Evolutionary conservation across 2,797 vertebrate species (phyloP).

Genomic region (Karalla daura): DNA sequence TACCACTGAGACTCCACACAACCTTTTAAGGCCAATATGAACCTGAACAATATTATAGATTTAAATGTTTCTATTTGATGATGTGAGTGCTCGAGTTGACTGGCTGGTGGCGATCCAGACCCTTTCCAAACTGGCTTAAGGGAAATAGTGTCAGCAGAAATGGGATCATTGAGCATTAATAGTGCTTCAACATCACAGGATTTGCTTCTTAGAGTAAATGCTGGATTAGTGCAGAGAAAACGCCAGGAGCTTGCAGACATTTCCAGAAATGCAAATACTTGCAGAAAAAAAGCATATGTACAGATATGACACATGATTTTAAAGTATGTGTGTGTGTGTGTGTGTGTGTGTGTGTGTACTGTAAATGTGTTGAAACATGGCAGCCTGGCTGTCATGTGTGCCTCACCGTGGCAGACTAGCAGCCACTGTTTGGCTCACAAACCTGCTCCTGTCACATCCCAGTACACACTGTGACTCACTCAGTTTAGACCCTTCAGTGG

Average conservation of each 20-base stretch:
- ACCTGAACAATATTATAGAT: constrained; percentile 29
- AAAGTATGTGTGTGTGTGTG: neutral
- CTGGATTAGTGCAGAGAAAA: constrained; percentile 58
- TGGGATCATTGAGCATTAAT: constrained; percentile 57
- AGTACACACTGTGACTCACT: constrained; percentile 57
- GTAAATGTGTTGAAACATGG: constrained; percentile 11
- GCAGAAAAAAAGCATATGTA: constrained; percentile 13
- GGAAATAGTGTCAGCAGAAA: constrained; percentile 52
- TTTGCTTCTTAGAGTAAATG: constrained; percentile 60
- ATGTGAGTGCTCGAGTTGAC: constrained; percentile 11
- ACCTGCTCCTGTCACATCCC: constrained; percentile 58
- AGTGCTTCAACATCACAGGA: constrained; percentile 53
- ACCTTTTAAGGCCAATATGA: constrained; percentile 49
- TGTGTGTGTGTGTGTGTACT: constrained; percentile 3
- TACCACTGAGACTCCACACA: neutral
- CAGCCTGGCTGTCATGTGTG: constrained; percentile 27
- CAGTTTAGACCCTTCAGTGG: constrained; percentile 60
- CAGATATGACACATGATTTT: constrained; percentile 1
- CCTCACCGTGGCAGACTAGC: constrained; percentile 32
- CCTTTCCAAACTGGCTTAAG: constrained; percentile 16
- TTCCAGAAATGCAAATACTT: constrained; percentile 42
- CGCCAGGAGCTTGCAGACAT: constrained; percentile 41
- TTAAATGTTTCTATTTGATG: constrained; percentile 32
- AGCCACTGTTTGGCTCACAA: constrained; percentile 42
- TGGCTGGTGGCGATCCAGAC: neutral